A percentile compares a stretch with the other conserved stretches of the same genome.
These are phyloP conservation scores for Drosophila chauvacae DNA, from an alignment of 1,140 invertebrate species.

Conservation along the genomic window DNA sequence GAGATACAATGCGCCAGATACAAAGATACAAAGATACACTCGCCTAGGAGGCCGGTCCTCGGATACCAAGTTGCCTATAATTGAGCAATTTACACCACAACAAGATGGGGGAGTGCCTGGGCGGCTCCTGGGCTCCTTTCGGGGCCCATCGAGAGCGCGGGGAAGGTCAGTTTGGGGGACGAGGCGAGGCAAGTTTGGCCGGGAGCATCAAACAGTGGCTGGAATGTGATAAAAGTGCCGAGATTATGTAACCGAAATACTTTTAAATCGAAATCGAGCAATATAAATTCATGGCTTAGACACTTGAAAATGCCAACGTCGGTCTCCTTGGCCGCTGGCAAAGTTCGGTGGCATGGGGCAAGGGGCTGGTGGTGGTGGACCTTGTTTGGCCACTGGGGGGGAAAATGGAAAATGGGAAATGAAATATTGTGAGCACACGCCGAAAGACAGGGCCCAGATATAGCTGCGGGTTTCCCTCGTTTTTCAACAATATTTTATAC, in stretches of 20 bases:
- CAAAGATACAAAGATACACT: slow-evolving; percentile 27
- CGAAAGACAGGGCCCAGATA: slow-evolving; percentile 33
- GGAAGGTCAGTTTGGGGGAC: slow-evolving; percentile 22
- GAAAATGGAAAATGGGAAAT: slow-evolving; percentile 45
- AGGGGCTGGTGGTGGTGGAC: neutral
- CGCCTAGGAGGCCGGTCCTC: neutral
- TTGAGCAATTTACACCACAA: slow-evolving; percentile 81
- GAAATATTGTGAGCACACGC: slow-evolving; percentile 65
- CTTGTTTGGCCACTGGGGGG: slow-evolving; percentile 15
- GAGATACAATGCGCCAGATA: slow-evolving; percentile 27
- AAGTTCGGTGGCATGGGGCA: no score
- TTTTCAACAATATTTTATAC: slow-evolving; percentile 75
- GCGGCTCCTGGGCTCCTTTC: slow-evolving; percentile 5
- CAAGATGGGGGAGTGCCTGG: slow-evolving; percentile 30
- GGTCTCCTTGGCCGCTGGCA: slow-evolving; percentile 10
- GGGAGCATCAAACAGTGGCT: slow-evolving; percentile 64
- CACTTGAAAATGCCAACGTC: slow-evolving; percentile 67
- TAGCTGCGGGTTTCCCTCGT: slow-evolving; percentile 19
- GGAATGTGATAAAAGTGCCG: slow-evolving; percentile 78
- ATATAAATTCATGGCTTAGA: slow-evolving; percentile 83
- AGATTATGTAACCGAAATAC: slow-evolving; percentile 82
- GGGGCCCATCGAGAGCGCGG: neutral
- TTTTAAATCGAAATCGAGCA: slow-evolving; percentile 81
- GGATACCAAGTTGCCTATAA: slow-evolving; percentile 63
- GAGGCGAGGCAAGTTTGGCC: slow-evolving; percentile 27